Evolutionary conservation across 2,113 vertebrate species (phyloP).

Genomic region (Osmerus eperlanus): DNA sequence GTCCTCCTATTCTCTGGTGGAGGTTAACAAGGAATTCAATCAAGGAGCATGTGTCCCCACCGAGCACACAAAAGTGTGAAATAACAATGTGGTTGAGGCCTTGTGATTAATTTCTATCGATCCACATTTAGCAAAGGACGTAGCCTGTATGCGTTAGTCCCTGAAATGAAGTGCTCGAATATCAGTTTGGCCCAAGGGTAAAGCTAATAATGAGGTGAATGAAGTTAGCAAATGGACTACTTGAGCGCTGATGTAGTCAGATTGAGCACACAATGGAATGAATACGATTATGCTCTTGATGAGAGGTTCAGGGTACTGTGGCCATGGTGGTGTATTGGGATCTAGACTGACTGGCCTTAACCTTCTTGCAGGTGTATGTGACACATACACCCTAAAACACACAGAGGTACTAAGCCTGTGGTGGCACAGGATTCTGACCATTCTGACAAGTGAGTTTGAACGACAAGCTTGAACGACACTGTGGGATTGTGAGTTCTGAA

Average conservation of each 20-base stretch:
- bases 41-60: not conserved
- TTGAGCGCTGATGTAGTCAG: not conserved
- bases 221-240: slow-evolving; percentile 9
- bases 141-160: not conserved
- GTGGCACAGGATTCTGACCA: not conserved
- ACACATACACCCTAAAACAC: not conserved
- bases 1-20: not conserved
- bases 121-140: slow-evolving; percentile 11
- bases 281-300: too few relatives aligned
- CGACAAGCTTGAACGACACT: not conserved
- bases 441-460: not conserved
- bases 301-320: too few relatives aligned
- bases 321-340: not conserved
- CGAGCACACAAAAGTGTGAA: slow-evolving; percentile 6
- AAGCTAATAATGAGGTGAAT: slow-evolving; percentile 7
- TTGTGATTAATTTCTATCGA: slow-evolving; percentile 18
- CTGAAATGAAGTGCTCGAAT: not conserved
- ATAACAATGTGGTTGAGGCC: slow-evolving; percentile 1
- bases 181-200: not conserved
- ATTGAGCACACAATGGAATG: not conserved
- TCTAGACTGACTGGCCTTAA: not conserved
- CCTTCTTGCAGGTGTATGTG: not conserved
- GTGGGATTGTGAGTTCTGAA: too few relatives aligned
- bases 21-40: slow-evolving; percentile 20
- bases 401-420: not conserved